phyloP scores from a whole-genome alignment of 2,797 vertebrate species.

The Scleropages formosus region DNA sequence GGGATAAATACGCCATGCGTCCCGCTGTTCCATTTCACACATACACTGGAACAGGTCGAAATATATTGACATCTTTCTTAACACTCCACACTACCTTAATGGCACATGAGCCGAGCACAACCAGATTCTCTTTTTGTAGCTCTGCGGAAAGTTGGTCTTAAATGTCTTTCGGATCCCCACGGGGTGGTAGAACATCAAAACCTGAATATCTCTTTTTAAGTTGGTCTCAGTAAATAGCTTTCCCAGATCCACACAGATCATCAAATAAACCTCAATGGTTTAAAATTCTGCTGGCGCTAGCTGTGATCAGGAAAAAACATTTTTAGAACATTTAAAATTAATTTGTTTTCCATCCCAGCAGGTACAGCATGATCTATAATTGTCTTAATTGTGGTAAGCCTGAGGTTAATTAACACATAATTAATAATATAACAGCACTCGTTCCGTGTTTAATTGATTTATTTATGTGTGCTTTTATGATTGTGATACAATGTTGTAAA shows the following conservation, averaged over 20 bases:
- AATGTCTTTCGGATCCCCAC: neutral
- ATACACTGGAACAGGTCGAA: neutral
- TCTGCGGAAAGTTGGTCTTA: neutral
- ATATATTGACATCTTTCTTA: neutral
- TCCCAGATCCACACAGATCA: slow-evolving; percentile 1
- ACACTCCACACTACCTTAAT: neutral
- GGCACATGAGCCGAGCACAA: neutral
- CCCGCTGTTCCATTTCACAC: neutral
- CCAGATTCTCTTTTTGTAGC: neutral
- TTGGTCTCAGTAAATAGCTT: neutral
- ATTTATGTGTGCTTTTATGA: neutral
- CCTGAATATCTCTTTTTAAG: neutral
- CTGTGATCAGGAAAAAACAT: slow-evolving; percentile 8
- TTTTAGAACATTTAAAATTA: neutral
- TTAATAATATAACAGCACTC: slow-evolving; percentile 18
- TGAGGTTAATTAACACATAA: slow-evolving; percentile 19
- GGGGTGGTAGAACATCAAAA: neutral
- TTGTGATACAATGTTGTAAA: neutral
- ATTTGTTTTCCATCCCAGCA: slow-evolving; percentile 1
- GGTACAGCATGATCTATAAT: slow-evolving; percentile 21
- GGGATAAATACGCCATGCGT: neutral
- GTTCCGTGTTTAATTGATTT: neutral
- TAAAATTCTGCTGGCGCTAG: neutral
- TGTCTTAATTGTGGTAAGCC: slow-evolving; percentile 13
- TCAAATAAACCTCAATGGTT: slow-evolving; percentile 12